phyloP scores from a whole-genome alignment of 2,113 vertebrate species.

The Saguinus midas region DNA sequence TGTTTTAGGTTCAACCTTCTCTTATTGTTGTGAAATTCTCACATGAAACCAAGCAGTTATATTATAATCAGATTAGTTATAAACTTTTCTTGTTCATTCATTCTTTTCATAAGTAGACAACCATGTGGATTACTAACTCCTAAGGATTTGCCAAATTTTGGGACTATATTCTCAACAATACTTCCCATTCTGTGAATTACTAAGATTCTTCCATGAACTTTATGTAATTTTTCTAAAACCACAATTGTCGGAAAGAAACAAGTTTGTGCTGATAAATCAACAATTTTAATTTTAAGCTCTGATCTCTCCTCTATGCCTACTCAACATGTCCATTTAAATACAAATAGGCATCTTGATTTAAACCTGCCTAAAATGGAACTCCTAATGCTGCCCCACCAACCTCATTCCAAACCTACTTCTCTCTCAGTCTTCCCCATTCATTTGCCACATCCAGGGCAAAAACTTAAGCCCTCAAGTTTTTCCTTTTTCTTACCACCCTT shows the following conservation, averaged over 20 bases:
- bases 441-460: neutral
- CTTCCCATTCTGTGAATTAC: constrained; percentile 52
- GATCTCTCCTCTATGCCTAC: neutral
- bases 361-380: neutral
- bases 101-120: constrained; percentile 16
- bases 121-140: constrained; percentile 4
- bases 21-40: constrained; percentile 36
- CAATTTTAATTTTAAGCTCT: neutral
- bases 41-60: neutral
- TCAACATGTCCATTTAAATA: neutral
- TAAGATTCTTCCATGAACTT: constrained; percentile 36
- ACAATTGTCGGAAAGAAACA: constrained; percentile 26
- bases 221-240: constrained; percentile 34
- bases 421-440: neutral
- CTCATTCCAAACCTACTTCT: neutral
- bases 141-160: neutral
- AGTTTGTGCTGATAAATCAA: neutral
- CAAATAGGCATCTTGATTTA: neutral
- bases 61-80: constrained; percentile 21
- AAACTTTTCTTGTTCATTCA: neutral
- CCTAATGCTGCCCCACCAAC: neutral
- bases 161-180: neutral
- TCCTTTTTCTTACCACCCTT: neutral
- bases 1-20: neutral
- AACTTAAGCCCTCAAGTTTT: neutral